These are phyloP conservation scores for Eupithecia vulgata DNA, from an alignment of 2,888 invertebrate genomes.

Conservation along the genomic window DNA sequence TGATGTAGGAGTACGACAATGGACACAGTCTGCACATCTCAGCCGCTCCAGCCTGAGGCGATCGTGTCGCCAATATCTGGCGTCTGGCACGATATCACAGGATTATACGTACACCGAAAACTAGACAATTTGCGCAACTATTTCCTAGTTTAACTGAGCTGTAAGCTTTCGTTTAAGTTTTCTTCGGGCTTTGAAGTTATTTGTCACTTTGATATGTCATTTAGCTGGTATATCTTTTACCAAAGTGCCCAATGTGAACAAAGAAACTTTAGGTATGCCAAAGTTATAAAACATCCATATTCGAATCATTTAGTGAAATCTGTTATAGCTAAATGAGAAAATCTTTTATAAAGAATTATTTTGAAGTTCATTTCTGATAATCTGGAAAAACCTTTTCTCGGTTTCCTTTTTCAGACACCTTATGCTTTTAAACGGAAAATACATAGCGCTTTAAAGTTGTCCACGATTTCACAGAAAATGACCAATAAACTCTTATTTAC, in stretches of 20 bases:
- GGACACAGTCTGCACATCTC: conserved; percentile 48
- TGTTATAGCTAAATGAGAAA: no score
- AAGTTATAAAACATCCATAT: no score
- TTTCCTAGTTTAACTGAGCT: conserved; percentile 34
- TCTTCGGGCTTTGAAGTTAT: background rate
- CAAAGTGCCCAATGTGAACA: no score
- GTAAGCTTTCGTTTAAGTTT: conserved; percentile 20
- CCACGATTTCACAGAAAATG: conserved; percentile 24
- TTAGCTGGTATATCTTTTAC: background rate
- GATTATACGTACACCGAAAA: conserved; percentile 53
- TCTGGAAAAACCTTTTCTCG: background rate
- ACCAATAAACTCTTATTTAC: conserved; percentile 26
- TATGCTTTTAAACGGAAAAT: background rate
- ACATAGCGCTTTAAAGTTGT: conserved; percentile 4
- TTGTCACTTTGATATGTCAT: background rate
- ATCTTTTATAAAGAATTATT: no score
- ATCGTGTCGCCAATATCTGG: conserved; percentile 68
- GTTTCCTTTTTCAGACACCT: background rate
- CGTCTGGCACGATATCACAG: conserved; percentile 58
- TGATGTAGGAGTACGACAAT: conserved; percentile 15
- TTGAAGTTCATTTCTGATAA: no score
- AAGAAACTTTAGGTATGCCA: no score
- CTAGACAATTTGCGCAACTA: conserved; percentile 58
- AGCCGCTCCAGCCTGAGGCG: conserved; percentile 54
- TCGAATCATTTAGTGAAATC: no score